Evolutionary conservation across 2,888 invertebrate species (phyloP), one percentile per base, ranked within the genome.

Genomic region (Agonopterix subpropinquella): DNA sequence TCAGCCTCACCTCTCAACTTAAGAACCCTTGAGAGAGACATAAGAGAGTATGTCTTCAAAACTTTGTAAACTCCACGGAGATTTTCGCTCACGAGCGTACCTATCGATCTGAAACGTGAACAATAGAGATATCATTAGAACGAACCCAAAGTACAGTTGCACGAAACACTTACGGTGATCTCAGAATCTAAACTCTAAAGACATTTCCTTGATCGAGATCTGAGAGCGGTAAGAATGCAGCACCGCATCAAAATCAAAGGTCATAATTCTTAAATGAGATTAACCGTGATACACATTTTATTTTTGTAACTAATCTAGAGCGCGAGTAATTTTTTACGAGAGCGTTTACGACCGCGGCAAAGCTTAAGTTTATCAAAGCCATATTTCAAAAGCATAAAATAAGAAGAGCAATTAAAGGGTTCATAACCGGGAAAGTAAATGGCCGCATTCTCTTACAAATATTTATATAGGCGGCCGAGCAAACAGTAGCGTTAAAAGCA

Each of bases 401-500:
- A 78, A 77, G 73, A 77, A 73, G 75, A 75, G 73, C 79, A 84
- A 84, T 86, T 83, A 82, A 84, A 80, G 67, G 69, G 70, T 74
- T 77, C 78, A 78, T 80, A 79, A 77, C 75, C 64, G 66, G 66
- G 69, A 67, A 70, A 75, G 78, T 74, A 80, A 79, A 78, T 77
- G 77, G 73, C 67, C 75, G 74, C 74, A 72, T 77, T 72, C 73
- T 75, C 64, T 70, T 64, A 70, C 78, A 76, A 82, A 84, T 86
- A 78, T 87, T 88, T 78, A 79, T 73, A 68, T 76, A 80, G 76
- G 84, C 73, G 66, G 72, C 55, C 64, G 70, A 69, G 75, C 73
- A 85, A 85, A 84, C 85, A 83, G 85, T 83, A 85, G 84, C 82
- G 73, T 71, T 81, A 77, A 81, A 81, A 82, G 83, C 82, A 79